Base-by-base conservation (phyloP, 2,888 invertebrate genomes). In the Drosophila seclusa region DNA sequence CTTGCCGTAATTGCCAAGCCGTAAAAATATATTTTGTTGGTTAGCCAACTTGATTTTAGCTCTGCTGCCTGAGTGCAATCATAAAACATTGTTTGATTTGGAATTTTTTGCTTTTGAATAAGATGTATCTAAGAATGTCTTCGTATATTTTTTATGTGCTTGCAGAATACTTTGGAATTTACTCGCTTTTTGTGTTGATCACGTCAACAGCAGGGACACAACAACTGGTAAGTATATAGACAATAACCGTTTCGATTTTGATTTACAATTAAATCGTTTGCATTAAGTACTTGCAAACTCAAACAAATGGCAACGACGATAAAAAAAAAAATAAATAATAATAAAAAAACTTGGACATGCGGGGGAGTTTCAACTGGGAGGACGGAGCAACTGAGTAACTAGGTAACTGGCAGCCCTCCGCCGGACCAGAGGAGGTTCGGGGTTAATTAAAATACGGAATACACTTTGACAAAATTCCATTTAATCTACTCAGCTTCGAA, bases 381-480 rank as follows among this genome's bases (percentile, higher is more conserved):
- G 21, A 31, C 13, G 21, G 48, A 18, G 34, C n/a, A 57, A 38
- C 40, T 24, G 57, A 6, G 16, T 10, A 50, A 36, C 38, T 16
- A 31, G 21, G n/a, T 13, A 42, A n/a, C 29, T 21, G 34, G 29
- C 21, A 16, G 21, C 24, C 5, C 36, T 4, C 11, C 27, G 38
- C 27, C 13, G 38, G n/a, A 18, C 21, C 21, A 21, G 21, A 5
- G 24, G 8, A 8, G 4, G 45, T 11, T 36, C 16, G 34, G 68
- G 73, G 79, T 83, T 85, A 86, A 85, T 85, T 87, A 83, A 87
- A 85, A 81, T 80, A 82, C 75, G 48, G 60, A 70, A 77, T 72
- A 81, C 82, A 82, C 78, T 85, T 85, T 83, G 75, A 83, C 83
- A 79, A 87, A 87, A 87, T 87, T 83, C 83, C 86, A 83, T 87